These are phyloP conservation scores for Eupristina koningsbergeri DNA, from an alignment of 1,140 invertebrate species.

Conservation along the genomic window DNA sequence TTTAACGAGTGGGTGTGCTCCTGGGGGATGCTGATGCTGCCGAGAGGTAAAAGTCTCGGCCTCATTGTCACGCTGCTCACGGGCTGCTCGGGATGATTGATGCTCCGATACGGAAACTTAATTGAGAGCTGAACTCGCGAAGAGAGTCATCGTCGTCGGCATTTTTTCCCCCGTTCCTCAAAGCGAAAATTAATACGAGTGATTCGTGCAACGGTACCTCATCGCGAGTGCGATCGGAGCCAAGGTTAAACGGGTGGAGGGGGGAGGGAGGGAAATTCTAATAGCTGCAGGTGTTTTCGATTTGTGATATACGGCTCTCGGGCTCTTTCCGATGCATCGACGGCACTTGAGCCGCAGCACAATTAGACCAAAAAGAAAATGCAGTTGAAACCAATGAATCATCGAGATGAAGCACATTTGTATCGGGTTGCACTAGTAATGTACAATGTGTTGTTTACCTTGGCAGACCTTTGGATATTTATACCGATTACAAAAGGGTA, in stretches of 20 bases:
- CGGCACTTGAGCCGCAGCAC: background rate
- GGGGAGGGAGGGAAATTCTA: background rate
- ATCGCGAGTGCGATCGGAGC: background rate
- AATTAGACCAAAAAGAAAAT: background rate
- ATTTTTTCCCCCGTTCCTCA: background rate
- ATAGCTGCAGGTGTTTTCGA: background rate
- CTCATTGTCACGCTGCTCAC: background rate
- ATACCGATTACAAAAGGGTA: background rate
- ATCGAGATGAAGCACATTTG: background rate
- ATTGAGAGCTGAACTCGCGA: background rate
- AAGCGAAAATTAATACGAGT: background rate
- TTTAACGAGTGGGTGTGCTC: background rate
- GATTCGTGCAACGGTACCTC: background rate
- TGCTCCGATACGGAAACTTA: background rate
- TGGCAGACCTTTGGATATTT: background rate
- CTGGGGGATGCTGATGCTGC: background rate
- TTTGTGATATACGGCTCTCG: background rate
- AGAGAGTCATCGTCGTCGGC: background rate
- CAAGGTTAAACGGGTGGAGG: background rate
- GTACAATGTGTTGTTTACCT: background rate
- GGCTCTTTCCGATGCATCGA: background rate
- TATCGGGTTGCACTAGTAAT: background rate
- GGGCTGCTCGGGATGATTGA: too few species aligned
- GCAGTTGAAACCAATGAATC: constrained; percentile 1
- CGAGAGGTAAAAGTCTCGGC: background rate